Base-by-base conservation (phyloP, 2,888 invertebrate genomes). In the Parnassius smintheus region DNA sequence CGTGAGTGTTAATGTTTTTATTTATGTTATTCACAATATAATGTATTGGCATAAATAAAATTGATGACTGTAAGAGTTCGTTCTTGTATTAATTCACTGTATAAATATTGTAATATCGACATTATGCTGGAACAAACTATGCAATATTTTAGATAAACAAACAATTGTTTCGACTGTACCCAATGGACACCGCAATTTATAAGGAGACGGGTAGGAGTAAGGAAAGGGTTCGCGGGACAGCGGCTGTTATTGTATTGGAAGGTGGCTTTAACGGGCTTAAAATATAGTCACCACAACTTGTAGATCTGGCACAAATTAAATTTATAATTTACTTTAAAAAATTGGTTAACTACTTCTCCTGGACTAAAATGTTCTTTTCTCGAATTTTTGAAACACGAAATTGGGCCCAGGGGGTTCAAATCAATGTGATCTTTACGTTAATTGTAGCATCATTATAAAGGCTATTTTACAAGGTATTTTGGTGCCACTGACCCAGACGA, bases 241-340 rank as follows among this genome's bases (percentile, higher is more conserved):
- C 81, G 72, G 77, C 81, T 87, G 91, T 90, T 91, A 91, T 91
- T 91, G 91, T 91, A 89, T 91, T 84, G 88, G 86, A 88, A 91
- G 91, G 90, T 88, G 76, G 85, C 77, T 85, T 86, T 86, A 86
- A 85, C 86, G 78, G 81, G 78, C 80, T 82, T 80, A 76, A 70
- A 62, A 9, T 54, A 62, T 57, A 64, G 69, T 4, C n/a, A n/a
- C 35, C 72, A 0, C 10, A 65, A 67, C 1, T 0, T 11, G 0
- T 72, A 79, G 77, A 82, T 53, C 62, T 25, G 68, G 12, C 54
- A 50, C 9, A 42, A 13, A 7, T 7, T n/a, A 57, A n/a, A 57
- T 25, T 12, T 2, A 9, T 11, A 13, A 45, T 18, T 2, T 9
- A 52, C 2, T 18, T 52, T 12, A 13, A 50, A 11, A 13, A 7